These are phyloP conservation scores for Aphis craccivora DNA, from an alignment of 1,140 invertebrate species.

Conservation along the genomic window DNA sequence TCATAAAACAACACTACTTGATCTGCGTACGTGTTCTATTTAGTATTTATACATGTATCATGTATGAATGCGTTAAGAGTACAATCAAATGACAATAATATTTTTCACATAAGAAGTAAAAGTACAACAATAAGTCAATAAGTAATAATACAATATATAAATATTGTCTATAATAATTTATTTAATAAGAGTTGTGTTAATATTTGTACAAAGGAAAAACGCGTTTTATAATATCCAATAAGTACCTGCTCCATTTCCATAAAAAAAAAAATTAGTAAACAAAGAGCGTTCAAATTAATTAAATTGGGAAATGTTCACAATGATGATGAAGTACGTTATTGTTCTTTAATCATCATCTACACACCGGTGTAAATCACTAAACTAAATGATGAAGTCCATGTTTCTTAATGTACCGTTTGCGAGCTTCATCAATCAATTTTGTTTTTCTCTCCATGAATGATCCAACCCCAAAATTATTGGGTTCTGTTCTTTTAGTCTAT, in stretches of 20 bases:
- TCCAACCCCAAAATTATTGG: constrained; percentile 62
- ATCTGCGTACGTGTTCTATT: neutral
- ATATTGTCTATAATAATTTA: neutral
- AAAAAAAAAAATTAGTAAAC: neutral
- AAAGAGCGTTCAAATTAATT: neutral
- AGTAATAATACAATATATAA: neutral
- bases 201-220: neutral
- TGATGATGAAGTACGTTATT: neutral
- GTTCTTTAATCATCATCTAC: neutral
- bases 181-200: neutral
- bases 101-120: neutral
- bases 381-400: constrained; percentile 62
- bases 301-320: neutral
- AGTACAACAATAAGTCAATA: neutral
- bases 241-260: constrained; percentile 38
- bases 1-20: neutral
- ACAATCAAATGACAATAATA: neutral
- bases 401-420: constrained; percentile 67
- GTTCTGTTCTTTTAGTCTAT: constrained; percentile 3
- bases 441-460: constrained; percentile 68
- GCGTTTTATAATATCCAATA: neutral
- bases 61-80: neutral
- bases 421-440: constrained; percentile 66
- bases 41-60: neutral
- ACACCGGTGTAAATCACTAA: neutral